Base-by-base conservation (phyloP, 2,888 invertebrate species). In the Iselma pallidipennis region DNA sequence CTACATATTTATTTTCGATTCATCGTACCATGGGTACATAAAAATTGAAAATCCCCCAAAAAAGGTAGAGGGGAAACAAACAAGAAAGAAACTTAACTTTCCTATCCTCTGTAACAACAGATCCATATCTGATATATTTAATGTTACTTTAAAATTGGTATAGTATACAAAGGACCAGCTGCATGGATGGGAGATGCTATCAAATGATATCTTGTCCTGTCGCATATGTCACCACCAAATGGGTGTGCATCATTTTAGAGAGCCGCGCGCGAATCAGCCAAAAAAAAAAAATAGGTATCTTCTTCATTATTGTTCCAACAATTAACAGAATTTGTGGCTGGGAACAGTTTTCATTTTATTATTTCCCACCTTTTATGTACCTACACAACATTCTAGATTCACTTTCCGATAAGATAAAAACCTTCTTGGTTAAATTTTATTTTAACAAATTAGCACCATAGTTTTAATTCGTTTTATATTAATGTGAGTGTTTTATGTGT, bases 71-170 rank as follows among this genome's bases (percentile, higher is more conserved):
- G 31, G 4, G 0, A 31, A 29, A n/a, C n/a, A 1, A n/a, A 37
- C 7, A 37, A 37, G 16, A 7, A 16, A 4, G n/a, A 31, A 12
- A n/a, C n/a, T n/a, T 29, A 37, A 37, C 16, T 37, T 16, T 37
- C 16, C 7, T n/a, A 12, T 23, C 10, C 23, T 37, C 6, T 63
- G 61, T 63, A 67, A 69, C 71, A 71, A 67, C 69, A 68, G 77
- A 75, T 76, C 70, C 62, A 69, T 74, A 77, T 78, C 76, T 70
- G 69, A 70, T 73, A 70, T 71, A 77, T 75, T 77, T 78, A 76
- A 77, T 76, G 78, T 78, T 76, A 77, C 74, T 78, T 78, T 75
- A 77, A 77, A 76, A 75, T 78, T 75, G 75, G 72, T 74, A 75
- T 71, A 75, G 71, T 45, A 45, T 71, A 75, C 74, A 75, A 76